A percentile compares a stretch with the other conserved stretches of the same genome.
Evolutionary conservation across 1,140 invertebrate genomes (phyloP).

Genomic region (Spodoptera frugiperda): DNA sequence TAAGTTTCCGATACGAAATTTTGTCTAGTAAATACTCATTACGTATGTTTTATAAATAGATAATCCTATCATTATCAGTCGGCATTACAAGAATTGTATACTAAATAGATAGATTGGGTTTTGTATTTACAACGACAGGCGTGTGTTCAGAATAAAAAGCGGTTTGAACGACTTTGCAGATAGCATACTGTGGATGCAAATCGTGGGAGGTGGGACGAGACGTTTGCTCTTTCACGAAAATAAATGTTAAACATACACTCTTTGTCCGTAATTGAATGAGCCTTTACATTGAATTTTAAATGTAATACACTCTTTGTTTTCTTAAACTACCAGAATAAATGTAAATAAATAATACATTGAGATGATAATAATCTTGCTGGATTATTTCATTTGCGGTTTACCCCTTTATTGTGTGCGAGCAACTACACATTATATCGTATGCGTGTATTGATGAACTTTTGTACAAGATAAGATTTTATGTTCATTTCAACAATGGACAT

Average conservation of each 20-base stretch:
- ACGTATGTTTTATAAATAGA: slow-evolving; percentile 22
- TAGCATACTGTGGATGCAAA: slow-evolving; percentile 50
- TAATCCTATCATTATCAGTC: slow-evolving; percentile 12
- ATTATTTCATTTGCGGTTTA: slow-evolving; percentile 54
- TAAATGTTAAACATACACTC: slow-evolving; percentile 68
- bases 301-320: slow-evolving; percentile 75
- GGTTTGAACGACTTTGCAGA: slow-evolving; percentile 43
- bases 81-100: slow-evolving; percentile 31
- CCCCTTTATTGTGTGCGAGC: slow-evolving; percentile 23
- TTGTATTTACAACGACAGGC: slow-evolving; percentile 34
- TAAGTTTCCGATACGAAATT: slow-evolving; percentile 18
- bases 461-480: slow-evolving; percentile 39
- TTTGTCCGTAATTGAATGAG: slow-evolving; percentile 69
- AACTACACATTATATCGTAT: background rate
- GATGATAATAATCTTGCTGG: slow-evolving; percentile 56
- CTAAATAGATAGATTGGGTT: slow-evolving; percentile 31
- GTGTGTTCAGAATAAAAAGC: slow-evolving; percentile 49
- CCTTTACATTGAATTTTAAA: slow-evolving; percentile 77
- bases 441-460: slow-evolving; percentile 33
- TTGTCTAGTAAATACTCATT: slow-evolving; percentile 18
- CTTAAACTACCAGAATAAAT: slow-evolving; percentile 57
- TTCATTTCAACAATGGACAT: slow-evolving; percentile 37
- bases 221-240: slow-evolving; percentile 60
- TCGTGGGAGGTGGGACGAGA: slow-evolving; percentile 55
- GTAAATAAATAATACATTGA: slow-evolving; percentile 64